phyloP scores from a whole-genome alignment of 2,888 invertebrate species.

The Dioctria rufipes region DNA sequence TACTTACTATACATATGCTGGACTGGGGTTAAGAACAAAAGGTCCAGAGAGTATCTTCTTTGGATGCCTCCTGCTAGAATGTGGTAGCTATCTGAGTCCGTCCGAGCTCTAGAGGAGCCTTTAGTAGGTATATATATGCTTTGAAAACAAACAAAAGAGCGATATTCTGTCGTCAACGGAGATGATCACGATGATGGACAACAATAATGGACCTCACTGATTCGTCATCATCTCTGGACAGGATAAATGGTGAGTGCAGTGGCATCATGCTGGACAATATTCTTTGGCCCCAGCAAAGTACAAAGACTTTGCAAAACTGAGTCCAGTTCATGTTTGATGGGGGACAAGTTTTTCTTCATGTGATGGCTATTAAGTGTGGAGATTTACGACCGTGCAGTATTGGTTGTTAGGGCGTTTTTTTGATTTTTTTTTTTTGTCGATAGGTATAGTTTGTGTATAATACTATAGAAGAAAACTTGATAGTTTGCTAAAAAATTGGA shows the following conservation, averaged over 20 bases:
- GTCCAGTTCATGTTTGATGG: not conserved
- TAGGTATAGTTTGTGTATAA: not conserved
- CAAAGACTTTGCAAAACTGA: conserved; percentile 12
- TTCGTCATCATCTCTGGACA: conserved; percentile 42
- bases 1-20: too few relatives aligned
- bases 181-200: conserved; percentile 48
- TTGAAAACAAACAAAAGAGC: conserved; percentile 14
- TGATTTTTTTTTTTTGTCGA: not conserved
- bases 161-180: conserved; percentile 30
- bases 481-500: conserved; percentile 27
- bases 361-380: conserved; percentile 36
- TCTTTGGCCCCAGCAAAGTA: not conserved
- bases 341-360: conserved; percentile 35
- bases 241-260: conserved; percentile 39
- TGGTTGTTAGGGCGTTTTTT: conserved; percentile 34
- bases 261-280: not conserved
- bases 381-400: conserved; percentile 50
- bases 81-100: too few relatives aligned
- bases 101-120: not conserved
- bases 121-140: not conserved
- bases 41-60: not conserved
- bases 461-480: not conserved
- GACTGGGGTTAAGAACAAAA: not conserved
- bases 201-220: conserved; percentile 46
- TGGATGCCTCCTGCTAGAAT: not conserved